Percentiles rank a stretch among this genome's conserved stretches.
Conservation (phyloP, 2,888 invertebrate species). For the Agonopterix subpropinquella region DNA sequence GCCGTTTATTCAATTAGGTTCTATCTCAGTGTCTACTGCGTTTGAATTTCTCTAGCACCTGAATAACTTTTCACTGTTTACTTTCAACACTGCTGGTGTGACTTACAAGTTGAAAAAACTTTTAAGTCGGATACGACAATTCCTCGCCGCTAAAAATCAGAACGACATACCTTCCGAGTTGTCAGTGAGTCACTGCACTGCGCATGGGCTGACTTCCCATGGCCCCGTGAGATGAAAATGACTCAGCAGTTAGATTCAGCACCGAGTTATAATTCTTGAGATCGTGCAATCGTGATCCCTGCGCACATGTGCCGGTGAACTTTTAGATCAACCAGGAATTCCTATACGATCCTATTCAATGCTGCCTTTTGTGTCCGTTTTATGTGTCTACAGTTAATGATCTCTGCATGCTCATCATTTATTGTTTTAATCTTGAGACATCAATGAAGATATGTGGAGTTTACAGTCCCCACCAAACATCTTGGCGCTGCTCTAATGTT, state of each 20-base stretch:
- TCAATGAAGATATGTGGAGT: too few relatives aligned
- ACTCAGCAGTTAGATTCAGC: slow-evolving; percentile 19
- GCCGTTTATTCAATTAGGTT: neutral
- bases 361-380: too few relatives aligned
- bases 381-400: too few relatives aligned
- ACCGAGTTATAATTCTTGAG: slow-evolving; percentile 16
- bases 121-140: slow-evolving; percentile 3
- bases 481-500: too few relatives aligned
- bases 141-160: slow-evolving; percentile 5
- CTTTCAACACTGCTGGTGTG: neutral
- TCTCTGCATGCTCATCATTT: too few relatives aligned
- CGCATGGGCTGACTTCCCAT: slow-evolving; percentile 17
- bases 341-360: neutral
- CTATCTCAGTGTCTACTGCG: neutral
- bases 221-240: slow-evolving; percentile 24
- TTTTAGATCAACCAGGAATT: slow-evolving; percentile 12
- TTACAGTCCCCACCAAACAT: too few relatives aligned
- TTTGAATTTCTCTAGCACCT: neutral
- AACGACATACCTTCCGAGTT: slow-evolving; percentile 2
- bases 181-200: slow-evolving; percentile 2
- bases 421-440: too few relatives aligned
- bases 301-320: slow-evolving; percentile 19
- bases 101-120: neutral
- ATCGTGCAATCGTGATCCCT: slow-evolving; percentile 27
- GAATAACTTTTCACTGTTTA: neutral